Conservation (phyloP, 2,113 vertebrate genomes). For the Pelmatolapia mariae region DNA sequence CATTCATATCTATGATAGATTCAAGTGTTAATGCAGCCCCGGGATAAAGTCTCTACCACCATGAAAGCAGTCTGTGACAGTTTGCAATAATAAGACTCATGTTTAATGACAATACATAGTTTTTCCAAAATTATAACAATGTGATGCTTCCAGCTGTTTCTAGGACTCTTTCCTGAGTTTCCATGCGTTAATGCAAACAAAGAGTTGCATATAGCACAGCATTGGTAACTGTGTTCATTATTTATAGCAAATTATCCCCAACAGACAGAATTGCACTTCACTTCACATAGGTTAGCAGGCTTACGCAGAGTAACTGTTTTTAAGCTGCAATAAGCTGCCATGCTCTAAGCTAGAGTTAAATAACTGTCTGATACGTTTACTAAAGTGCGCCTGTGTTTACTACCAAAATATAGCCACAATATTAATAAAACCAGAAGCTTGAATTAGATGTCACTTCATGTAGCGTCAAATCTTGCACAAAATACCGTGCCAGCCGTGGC, state of each 20-base stretch:
- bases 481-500: background rate
- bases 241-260: background rate
- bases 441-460: background rate
- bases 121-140: background rate
- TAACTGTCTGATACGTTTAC: background rate
- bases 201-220: background rate
- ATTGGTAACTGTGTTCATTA: background rate
- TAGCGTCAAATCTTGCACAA: background rate
- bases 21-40: background rate
- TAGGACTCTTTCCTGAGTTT: background rate
- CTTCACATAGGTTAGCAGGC: background rate
- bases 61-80: background rate
- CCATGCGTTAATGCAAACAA: background rate
- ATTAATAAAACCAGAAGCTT: background rate
- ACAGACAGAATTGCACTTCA: background rate
- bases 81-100: background rate
- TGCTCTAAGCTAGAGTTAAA: background rate
- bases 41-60: background rate
- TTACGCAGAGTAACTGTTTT: background rate
- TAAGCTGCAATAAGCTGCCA: background rate
- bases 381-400: background rate
- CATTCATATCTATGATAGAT: background rate
- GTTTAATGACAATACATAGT: background rate
- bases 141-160: background rate
- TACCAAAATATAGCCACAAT: background rate